A percentile compares a stretch with the other conserved stretches of the same genome.
These are phyloP conservation scores for Cyprinus carpio DNA, from an alignment of 2,113 vertebrate species.

Conservation along the genomic window DNA sequence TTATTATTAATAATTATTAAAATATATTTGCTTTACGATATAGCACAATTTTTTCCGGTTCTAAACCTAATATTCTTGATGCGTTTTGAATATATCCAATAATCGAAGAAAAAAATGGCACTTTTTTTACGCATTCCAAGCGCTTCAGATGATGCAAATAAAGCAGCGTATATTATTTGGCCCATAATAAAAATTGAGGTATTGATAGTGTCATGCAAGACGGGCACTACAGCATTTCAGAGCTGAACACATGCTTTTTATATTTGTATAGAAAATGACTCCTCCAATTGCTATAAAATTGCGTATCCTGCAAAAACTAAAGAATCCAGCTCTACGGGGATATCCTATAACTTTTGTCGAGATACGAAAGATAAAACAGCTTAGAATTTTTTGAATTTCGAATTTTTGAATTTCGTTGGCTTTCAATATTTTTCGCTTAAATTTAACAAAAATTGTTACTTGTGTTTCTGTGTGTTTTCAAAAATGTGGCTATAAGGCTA, in stretches of 20 bases:
- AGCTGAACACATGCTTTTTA: not conserved
- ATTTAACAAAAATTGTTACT: not conserved
- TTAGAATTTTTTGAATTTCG: not conserved
- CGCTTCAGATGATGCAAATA: not conserved
- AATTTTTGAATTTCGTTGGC: not conserved
- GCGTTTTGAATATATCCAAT: not conserved
- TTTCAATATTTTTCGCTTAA: not conserved
- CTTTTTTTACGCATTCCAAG: not conserved
- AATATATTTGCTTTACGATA: not conserved
- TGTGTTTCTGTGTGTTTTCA: not conserved
- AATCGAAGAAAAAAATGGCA: not conserved
- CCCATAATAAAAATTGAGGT: not conserved
- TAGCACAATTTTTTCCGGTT: not conserved
- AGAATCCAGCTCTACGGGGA: not conserved
- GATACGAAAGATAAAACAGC: not conserved
- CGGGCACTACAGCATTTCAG: not conserved
- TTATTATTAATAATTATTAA: too few species aligned
- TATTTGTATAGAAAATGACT: not conserved
- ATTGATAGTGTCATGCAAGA: not conserved
- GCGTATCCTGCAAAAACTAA: not conserved
- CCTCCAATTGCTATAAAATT: not conserved
- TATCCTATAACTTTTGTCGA: not conserved
- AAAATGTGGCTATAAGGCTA: not conserved
- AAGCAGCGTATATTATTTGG: not conserved
- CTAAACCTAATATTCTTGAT: not conserved